Conservation (phyloP, 2,113 vertebrate genomes). For the Sporophila hypoxantha region DNA sequence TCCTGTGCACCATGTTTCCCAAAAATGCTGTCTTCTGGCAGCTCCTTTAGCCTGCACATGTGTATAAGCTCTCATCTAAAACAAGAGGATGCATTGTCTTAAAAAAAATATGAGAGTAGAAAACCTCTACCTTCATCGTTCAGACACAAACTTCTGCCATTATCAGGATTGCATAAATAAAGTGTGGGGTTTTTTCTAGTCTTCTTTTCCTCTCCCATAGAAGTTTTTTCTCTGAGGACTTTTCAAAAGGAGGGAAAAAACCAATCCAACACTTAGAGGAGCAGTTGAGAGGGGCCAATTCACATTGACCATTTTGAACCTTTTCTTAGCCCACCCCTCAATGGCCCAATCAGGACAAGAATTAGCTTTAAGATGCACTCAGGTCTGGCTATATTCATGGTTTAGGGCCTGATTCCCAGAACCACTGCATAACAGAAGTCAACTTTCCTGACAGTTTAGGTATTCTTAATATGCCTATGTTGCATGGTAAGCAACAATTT, state of each 20-base stretch:
- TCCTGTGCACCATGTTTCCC: neutral
- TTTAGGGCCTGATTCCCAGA: neutral
- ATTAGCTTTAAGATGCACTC: neutral
- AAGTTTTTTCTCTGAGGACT: neutral
- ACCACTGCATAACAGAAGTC: neutral
- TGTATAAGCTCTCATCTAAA: neutral
- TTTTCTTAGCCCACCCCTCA: neutral
- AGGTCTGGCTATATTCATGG: neutral
- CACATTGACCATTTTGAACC: neutral
- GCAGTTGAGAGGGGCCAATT: neutral
- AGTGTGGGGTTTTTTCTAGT: fast-evolving
- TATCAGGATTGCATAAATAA: neutral
- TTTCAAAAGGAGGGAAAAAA: neutral
- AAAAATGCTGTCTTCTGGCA: neutral
- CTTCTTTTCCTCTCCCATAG: neutral
- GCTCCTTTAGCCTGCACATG: neutral
- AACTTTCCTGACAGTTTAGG: neutral
- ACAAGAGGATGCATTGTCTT: neutral
- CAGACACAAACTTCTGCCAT: neutral
- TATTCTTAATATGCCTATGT: neutral
- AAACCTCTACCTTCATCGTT: neutral
- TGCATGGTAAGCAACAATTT: neutral
- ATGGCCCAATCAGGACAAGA: neutral
- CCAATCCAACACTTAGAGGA: neutral
- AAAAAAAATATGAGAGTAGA: neutral